A percentile compares a stretch with the other conserved stretches of the same genome.
Evolutionary conservation across 2,888 invertebrate species (phyloP).

Genomic region (Amphipyra berbera): DNA sequence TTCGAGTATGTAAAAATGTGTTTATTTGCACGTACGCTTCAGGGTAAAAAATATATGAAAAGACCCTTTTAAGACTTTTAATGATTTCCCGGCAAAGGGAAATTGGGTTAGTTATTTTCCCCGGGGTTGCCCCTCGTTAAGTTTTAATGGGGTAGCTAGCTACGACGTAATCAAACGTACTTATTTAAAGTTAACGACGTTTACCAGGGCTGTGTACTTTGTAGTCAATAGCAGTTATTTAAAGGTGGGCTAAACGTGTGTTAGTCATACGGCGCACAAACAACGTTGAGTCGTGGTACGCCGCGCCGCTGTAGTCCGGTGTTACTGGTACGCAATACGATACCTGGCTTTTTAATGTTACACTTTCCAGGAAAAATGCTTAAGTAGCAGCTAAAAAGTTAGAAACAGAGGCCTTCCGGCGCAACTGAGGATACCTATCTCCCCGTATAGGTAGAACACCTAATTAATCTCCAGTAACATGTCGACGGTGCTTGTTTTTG

Average conservation of each 20-base stretch:
- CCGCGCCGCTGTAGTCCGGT: slow-evolving; percentile 49
- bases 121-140: slow-evolving; percentile 90
- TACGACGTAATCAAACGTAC: slow-evolving; percentile 89
- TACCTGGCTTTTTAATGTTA: slow-evolving; percentile 58
- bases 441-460: slow-evolving; percentile 80
- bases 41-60: slow-evolving; percentile 89
- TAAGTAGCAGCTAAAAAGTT: slow-evolving; percentile 70
- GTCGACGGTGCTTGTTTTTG: slow-evolving; percentile 87
- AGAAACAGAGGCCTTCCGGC: slow-evolving; percentile 75
- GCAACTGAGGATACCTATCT: slow-evolving; percentile 69
- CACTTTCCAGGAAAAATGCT: slow-evolving; percentile 74
- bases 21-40: slow-evolving; percentile 90
- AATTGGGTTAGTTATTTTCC: slow-evolving; percentile 90
- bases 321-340: slow-evolving; percentile 53
- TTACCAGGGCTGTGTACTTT: slow-evolving; percentile 82
- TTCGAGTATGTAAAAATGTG: slow-evolving; percentile 90
- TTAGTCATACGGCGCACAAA: slow-evolving; percentile 60
- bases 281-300: slow-evolving; percentile 60
- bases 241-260: slow-evolving; percentile 59
- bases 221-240: slow-evolving; percentile 82
- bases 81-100: slow-evolving; percentile 90
- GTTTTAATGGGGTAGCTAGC: slow-evolving; percentile 90
- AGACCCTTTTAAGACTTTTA: slow-evolving; percentile 90
- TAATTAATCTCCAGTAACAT: slow-evolving; percentile 89
- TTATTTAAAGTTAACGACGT: slow-evolving; percentile 88